Conservation (phyloP, 2,797 vertebrate species). For the Dendrocincla tyrannina region DNA sequence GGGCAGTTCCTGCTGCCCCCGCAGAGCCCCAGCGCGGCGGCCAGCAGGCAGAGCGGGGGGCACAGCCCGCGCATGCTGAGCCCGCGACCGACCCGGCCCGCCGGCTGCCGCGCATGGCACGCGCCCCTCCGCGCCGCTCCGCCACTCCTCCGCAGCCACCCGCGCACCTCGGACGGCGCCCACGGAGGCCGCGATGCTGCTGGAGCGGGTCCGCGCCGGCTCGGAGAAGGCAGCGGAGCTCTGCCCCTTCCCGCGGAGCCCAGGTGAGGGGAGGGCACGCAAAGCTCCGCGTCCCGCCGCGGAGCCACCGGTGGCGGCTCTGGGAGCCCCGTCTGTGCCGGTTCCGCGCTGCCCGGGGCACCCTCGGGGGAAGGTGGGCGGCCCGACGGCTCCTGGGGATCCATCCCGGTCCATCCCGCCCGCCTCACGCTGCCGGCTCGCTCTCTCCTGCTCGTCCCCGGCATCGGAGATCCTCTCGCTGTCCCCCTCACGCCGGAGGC, state of each 20-base stretch:
- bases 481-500: background rate
- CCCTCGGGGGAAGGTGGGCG: background rate
- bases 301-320: background rate
- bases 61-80: conserved; percentile 75
- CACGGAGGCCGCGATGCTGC: conserved; percentile 54
- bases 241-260: conserved; percentile 51
- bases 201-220: conserved; percentile 54
- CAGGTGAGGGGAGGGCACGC: conserved; percentile 3
- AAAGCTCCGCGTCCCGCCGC: background rate
- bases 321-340: background rate
- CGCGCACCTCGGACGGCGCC: conserved; percentile 35
- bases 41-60: conserved; percentile 59
- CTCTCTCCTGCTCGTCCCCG: background rate
- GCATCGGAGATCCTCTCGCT: background rate
- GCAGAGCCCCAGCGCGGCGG: conserved; percentile 69
- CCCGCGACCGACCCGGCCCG: background rate
- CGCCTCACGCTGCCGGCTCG: background rate
- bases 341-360: background rate
- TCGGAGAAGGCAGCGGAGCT: conserved; percentile 52
- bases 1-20: conserved; percentile 83
- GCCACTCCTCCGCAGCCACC: conserved; percentile 28
- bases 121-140: conserved; percentile 5
- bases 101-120: conserved; percentile 34
- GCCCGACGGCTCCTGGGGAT: background rate
- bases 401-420: background rate